Evolutionary conservation across 1,140 invertebrate genomes (phyloP), one percentile per base, ranked within the genome.

Genomic region (Drosophila mauritiana): DNA sequence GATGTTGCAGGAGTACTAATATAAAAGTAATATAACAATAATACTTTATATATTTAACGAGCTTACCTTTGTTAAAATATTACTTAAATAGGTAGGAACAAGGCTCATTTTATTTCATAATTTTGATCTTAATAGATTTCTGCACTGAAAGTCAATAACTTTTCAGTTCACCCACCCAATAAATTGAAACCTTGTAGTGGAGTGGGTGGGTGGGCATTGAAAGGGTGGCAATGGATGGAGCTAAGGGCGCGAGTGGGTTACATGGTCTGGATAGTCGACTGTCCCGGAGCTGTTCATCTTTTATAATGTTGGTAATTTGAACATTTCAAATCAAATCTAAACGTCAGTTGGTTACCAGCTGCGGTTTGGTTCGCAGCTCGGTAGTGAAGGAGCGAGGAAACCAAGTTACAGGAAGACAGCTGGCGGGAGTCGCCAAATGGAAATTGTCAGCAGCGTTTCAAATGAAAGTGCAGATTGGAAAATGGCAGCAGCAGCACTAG

Each of bases 291-390:
- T 82, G 82, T 85, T 85, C 82, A 86, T 88, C 75, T 88, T 76
- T 86, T 86, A 88, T 86, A 86, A 86, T 88, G 83, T 89, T 83
- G 83, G 83, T 89, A 88, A 89, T 88, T 89, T 88, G 76, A 88
- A 88, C 84, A 88, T 88, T 88, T 83, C 79, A 89, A 89, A 89
- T 88, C 83, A 88, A 83, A 88, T 89, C 83, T 83, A 79, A 77
- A 88, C 77, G 83, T 88, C 82, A 86, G 83, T 86, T 85, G 82
- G 83, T 88, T 85, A 88, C 64, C 79, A 89, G 75, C 83, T 88
- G 83, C 53, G 84, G 79, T 82, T 80, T 39, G 34, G 25, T 34
- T 62, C 37, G 25, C 31, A 13, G 59, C 75, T 63, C 59, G 53
- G 36, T 3, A 57, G 61, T 46, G 25, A 36, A 68, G 34, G 31